These are phyloP conservation scores for Pachliopta kotzebuea DNA, from an alignment of 2,888 invertebrate genomes.

Conservation along the genomic window DNA sequence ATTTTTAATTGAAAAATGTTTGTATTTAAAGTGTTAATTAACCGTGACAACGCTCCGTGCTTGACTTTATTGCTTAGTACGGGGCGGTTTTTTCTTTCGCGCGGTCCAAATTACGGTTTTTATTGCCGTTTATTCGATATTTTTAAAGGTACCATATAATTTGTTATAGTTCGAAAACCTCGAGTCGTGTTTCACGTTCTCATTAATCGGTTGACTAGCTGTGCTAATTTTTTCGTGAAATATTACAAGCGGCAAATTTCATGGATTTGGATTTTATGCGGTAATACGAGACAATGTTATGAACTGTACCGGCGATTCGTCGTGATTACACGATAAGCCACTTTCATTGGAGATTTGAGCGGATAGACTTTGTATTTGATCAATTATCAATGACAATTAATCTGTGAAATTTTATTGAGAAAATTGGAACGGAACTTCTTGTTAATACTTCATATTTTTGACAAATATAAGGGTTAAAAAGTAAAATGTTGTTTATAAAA, in stretches of 20 bases:
- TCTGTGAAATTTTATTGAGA: conserved; percentile 23
- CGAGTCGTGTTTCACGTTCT: conserved; percentile 72
- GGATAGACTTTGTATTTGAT: conserved; percentile 26
- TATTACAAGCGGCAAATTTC: conserved; percentile 66
- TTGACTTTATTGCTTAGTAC: conserved; percentile 54
- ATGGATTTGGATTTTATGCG: conserved; percentile 62
- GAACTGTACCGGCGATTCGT: conserved; percentile 45
- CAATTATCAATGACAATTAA: conserved; percentile 21
- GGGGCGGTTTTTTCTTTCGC: conserved; percentile 57
- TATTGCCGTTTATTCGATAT: conserved; percentile 60
- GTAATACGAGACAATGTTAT: conserved; percentile 48
- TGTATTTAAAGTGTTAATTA: conserved; percentile 71
- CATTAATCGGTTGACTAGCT: conserved; percentile 75
- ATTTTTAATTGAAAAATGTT: conserved; percentile 63
- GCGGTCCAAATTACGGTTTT: conserved; percentile 67
- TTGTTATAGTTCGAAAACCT: conserved; percentile 61
- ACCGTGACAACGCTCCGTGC: conserved; percentile 58
- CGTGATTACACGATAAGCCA: conserved; percentile 42
- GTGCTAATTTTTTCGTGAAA: conserved; percentile 72
- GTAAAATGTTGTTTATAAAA: too few relatives aligned
- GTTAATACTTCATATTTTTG: too few relatives aligned
- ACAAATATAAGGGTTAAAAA: too few relatives aligned
- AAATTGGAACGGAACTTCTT: neutral
- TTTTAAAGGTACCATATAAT: conserved; percentile 62
- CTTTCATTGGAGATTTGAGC: conserved; percentile 21